A percentile compares a stretch with the other conserved stretches of the same genome.
Conservation (phyloP, 2,888 invertebrate genomes). For the Meandrusa payeni region DNA sequence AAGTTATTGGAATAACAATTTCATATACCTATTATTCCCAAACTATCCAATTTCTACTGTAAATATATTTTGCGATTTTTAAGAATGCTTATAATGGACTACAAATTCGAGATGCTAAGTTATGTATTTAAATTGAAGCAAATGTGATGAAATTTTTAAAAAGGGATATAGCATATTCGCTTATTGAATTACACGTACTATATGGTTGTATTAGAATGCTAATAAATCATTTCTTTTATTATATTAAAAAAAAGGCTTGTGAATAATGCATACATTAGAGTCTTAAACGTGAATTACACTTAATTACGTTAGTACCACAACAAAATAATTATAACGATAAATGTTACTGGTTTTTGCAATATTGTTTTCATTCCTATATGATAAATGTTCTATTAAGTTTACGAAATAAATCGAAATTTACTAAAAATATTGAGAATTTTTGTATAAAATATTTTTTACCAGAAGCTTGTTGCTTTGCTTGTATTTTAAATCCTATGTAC, state of each 20-base stretch:
- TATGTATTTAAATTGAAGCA: neutral
- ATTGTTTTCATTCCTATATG: no score
- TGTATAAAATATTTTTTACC: neutral
- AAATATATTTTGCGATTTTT: neutral
- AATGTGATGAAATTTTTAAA: neutral
- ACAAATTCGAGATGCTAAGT: no score
- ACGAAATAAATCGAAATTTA: no score
- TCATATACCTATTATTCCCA: neutral
- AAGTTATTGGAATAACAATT: conserved; percentile 5
- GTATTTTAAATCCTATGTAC: conserved; percentile 25
- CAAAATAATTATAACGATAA: no score
- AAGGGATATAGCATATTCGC: neutral
- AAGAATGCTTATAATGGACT: no score
- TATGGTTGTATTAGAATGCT: conserved; percentile 24
- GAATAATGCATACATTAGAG: conserved; percentile 54
- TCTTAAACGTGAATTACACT: no score
- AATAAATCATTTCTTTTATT: conserved; percentile 29
- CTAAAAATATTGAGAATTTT: no score
- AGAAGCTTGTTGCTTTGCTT: conserved; percentile 29
- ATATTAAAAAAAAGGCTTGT: conserved; percentile 56
- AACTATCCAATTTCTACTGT: conserved; percentile 6
- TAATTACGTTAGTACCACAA: no score
- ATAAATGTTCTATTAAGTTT: no score
- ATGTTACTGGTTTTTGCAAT: no score
- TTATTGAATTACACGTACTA: conserved; percentile 8